Conservation (phyloP, 2,888 invertebrate species). For the Oscheius sp. region DNA sequence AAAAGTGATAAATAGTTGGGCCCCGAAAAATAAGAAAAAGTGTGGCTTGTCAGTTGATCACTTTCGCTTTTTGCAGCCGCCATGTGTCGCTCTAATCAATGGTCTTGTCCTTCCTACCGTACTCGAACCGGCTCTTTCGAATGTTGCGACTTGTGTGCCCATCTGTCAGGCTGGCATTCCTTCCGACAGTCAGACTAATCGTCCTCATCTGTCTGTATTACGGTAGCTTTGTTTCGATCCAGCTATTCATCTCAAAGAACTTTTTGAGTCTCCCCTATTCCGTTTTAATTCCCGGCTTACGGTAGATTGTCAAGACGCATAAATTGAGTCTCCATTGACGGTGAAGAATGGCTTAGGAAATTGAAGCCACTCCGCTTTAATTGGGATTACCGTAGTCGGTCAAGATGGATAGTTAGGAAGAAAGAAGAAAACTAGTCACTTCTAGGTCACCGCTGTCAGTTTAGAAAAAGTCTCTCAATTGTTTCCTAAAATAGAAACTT, state of each 20-base stretch:
- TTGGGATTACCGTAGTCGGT: neutral
- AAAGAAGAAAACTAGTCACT: neutral
- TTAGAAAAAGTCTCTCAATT: no score
- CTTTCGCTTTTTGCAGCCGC: neutral
- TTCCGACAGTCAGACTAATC: constrained; percentile 19
- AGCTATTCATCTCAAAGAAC: neutral
- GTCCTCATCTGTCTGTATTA: constrained; percentile 22
- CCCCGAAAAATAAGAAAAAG: neutral
- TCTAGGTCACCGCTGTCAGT: no score
- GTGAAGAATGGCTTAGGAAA: constrained; percentile 14
- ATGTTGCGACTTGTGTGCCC: constrained; percentile 17
- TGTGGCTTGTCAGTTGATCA: neutral
- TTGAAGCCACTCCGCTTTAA: neutral
- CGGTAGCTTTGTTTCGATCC: neutral
- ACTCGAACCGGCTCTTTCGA: neutral
- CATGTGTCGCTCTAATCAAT: constrained; percentile 11
- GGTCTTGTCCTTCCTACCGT: constrained; percentile 3
- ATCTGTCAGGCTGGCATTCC: constrained; percentile 6
- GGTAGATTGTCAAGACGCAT: neutral
- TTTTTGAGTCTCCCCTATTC: neutral
- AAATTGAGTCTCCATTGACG: constrained; percentile 6
- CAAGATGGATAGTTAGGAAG: neutral
- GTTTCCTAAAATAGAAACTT: no score
- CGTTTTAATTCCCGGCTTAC: neutral
- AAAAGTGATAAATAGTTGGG: no score